phyloP scores from a whole-genome alignment of 37 sponge, comb jelly and placozoan species.

The Mnemiopsis leidyi region DNA sequence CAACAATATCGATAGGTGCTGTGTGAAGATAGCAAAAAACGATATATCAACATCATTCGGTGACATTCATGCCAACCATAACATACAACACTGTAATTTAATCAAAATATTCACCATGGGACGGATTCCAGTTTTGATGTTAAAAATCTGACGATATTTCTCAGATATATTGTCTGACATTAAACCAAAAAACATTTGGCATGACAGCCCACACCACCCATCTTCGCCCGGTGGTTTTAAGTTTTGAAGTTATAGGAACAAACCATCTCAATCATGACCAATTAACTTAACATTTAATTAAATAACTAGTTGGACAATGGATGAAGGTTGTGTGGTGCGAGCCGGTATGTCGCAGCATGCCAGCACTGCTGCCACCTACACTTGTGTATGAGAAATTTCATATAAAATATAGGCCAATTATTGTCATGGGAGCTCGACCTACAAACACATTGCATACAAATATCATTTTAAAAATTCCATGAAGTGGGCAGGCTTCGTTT shows the following conservation, averaged over 20 bases:
- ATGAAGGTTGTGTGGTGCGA: not conserved
- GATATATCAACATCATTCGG: not conserved
- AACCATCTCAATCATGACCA: not conserved
- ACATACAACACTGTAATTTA: not conserved
- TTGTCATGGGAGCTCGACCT: conserved; percentile 17
- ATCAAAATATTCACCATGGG: not conserved
- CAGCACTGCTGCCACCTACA: not conserved
- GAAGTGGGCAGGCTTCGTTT: conserved; percentile 1
- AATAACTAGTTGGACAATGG: not conserved
- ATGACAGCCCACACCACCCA: not conserved
- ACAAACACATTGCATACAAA: conserved; percentile 61
- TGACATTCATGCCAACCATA: not conserved
- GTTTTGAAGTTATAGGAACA: not conserved
- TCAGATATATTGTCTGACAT: conserved; percentile 13
- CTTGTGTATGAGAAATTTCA: not conserved
- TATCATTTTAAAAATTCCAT: conserved; percentile 54
- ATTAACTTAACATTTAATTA: not conserved
- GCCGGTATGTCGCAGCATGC: not conserved
- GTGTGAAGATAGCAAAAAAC: not conserved
- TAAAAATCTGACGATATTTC: conserved; percentile 39
- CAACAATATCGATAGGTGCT: too few species aligned
- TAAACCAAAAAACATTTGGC: conserved; percentile 5
- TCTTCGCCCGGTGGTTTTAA: not conserved
- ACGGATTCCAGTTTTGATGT: not conserved
- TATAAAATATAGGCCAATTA: conserved; percentile 44